Percentiles rank a stretch among this genome's conserved stretches.
These are phyloP conservation scores for Remorina albescens DNA, from an alignment of 2,797 vertebrate genomes.

Conservation along the genomic window DNA sequence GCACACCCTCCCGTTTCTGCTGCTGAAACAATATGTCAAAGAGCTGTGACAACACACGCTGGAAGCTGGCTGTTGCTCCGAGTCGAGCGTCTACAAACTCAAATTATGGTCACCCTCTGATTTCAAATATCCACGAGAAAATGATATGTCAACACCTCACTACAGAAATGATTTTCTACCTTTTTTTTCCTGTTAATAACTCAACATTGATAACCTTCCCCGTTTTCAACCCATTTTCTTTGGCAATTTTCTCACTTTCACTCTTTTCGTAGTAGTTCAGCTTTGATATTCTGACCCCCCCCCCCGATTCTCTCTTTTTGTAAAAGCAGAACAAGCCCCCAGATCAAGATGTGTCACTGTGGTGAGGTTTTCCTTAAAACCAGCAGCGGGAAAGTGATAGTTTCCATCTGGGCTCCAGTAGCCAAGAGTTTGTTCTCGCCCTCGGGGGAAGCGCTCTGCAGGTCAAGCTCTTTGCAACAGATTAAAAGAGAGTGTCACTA, in stretches of 20 bases:
- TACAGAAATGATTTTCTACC: slow-evolving; percentile 6
- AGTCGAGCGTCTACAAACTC: slow-evolving; percentile 16
- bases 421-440: slow-evolving; percentile 64
- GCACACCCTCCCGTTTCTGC: slow-evolving; percentile 49
- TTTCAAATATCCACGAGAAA: slow-evolving; percentile 56
- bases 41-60: slow-evolving; percentile 56
- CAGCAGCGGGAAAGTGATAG: slow-evolving; percentile 48
- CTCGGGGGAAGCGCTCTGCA: slow-evolving; percentile 59
- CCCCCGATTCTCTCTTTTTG: slow-evolving; percentile 35
- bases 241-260: slow-evolving; percentile 49
- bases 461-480: slow-evolving; percentile 77
- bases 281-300: slow-evolving; percentile 22
- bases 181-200: slow-evolving; percentile 37
- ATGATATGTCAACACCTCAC: slow-evolving; percentile 36
- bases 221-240: slow-evolving; percentile 10
- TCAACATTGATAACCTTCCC: slow-evolving; percentile 29
- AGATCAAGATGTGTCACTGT: slow-evolving; percentile 49
- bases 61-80: slow-evolving; percentile 20
- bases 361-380: slow-evolving; percentile 36
- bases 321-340: slow-evolving; percentile 59
- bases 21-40: slow-evolving; percentile 74
- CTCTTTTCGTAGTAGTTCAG: slow-evolving; percentile 17
- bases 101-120: slow-evolving; percentile 45
- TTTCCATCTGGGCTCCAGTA: slow-evolving; percentile 63
- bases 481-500: slow-evolving; percentile 80